These are phyloP conservation scores for Podilymbus podiceps DNA, from an alignment of 2,113 vertebrate species.

Conservation along the genomic window DNA sequence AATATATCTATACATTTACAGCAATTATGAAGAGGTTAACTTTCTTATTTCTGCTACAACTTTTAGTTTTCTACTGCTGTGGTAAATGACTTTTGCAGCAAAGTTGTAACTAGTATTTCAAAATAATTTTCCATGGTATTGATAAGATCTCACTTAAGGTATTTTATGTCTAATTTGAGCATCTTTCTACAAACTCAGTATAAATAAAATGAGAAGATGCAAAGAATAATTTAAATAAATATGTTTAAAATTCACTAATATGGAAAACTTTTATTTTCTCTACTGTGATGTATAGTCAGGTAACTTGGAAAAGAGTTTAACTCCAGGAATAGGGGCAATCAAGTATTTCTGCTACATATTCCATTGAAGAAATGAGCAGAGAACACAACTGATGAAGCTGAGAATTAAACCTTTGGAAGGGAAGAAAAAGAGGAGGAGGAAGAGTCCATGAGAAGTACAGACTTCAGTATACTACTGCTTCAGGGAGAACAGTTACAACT, in stretches of 20 bases:
- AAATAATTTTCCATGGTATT: background rate
- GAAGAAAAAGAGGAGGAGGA: background rate
- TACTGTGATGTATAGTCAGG: background rate
- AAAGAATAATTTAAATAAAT: background rate
- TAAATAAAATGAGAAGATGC: background rate
- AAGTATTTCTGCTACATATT: background rate
- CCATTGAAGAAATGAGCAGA: background rate
- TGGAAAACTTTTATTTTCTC: background rate
- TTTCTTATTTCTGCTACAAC: background rate
- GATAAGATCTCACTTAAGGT: background rate
- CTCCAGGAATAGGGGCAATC: background rate
- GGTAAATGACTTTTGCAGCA: background rate
- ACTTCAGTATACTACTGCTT: background rate
- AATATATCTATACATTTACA: background rate
- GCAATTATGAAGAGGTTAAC: background rate
- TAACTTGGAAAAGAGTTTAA: background rate
- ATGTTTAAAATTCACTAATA: background rate
- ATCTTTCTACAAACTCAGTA: background rate
- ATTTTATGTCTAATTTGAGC: background rate
- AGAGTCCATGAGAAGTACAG: background rate
- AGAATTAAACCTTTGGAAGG: background rate
- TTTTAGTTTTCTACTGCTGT: background rate
- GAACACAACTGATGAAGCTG: background rate
- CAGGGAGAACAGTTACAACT: background rate
- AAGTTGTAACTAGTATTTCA: background rate